phyloP scores from a whole-genome alignment of 2,888 invertebrate species.

The Portevinia maculata region DNA sequence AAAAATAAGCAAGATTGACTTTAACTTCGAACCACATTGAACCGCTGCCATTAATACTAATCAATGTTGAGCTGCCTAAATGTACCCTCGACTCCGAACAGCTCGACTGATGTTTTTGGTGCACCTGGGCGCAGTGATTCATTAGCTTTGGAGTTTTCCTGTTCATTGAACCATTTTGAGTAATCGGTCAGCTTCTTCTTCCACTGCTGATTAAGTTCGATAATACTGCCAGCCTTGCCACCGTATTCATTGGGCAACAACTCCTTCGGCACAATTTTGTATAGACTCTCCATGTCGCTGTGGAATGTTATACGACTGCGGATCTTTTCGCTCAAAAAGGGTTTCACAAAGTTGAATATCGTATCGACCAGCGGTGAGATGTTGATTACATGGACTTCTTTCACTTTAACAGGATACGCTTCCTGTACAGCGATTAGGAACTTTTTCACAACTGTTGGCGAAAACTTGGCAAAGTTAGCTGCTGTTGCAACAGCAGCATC shows the following conservation, averaged over 20 bases:
- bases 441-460: constrained; percentile 91
- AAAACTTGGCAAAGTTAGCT: constrained; percentile 92
- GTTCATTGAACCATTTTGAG: constrained; percentile 91
- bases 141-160: constrained; percentile 90
- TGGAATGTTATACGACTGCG: constrained; percentile 92
- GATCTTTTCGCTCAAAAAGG: constrained; percentile 94
- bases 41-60: constrained; percentile 81
- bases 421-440: constrained; percentile 94
- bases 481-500: constrained; percentile 92
- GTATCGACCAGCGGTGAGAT: constrained; percentile 92
- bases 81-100: constrained; percentile 95
- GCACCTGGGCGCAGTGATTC: constrained; percentile 92
- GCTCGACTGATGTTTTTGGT: constrained; percentile 92
- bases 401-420: constrained; percentile 94
- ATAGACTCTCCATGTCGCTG: constrained; percentile 88
- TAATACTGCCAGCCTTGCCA: constrained; percentile 89
- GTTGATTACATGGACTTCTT: constrained; percentile 93
- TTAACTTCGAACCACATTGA: constrained; percentile 23
- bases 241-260: constrained; percentile 93
- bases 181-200: constrained; percentile 90
- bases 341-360: constrained; percentile 92
- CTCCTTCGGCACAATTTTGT: constrained; percentile 90
- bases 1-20: constrained; percentile 68
- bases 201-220: constrained; percentile 90
- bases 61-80: constrained; percentile 93